These are phyloP conservation scores for Epinephelus fuscoguttatus DNA, from an alignment of 2,113 vertebrate species.

Conservation along the genomic window DNA sequence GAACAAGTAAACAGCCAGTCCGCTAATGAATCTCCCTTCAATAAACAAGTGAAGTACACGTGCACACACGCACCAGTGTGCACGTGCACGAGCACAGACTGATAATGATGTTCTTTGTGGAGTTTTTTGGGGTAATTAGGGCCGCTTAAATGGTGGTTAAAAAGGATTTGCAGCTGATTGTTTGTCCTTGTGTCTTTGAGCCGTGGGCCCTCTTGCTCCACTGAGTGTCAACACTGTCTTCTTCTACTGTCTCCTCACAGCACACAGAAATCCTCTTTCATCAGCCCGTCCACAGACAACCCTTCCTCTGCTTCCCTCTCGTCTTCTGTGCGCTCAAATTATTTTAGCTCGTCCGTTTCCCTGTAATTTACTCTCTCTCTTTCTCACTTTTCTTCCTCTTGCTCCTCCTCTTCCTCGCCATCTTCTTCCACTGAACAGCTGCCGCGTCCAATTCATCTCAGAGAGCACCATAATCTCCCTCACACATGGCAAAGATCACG, in stretches of 20 bases:
- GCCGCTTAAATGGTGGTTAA: conserved; percentile 69
- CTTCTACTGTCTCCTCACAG: conserved; percentile 41
- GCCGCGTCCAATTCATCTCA: conserved; percentile 59
- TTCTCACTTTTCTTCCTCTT: conserved; percentile 36
- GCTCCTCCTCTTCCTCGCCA: conserved; percentile 46
- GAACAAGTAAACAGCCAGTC: conserved; percentile 70
- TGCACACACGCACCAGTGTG: conserved; percentile 24
- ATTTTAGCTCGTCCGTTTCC: conserved; percentile 49
- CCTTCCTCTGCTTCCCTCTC: conserved; percentile 34
- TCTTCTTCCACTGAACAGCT: conserved; percentile 69
- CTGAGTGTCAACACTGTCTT: conserved; percentile 63
- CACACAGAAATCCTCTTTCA: conserved; percentile 38
- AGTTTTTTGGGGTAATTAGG: conserved; percentile 75
- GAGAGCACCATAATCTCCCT: conserved; percentile 71
- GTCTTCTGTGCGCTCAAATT: conserved; percentile 44
- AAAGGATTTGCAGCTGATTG: conserved; percentile 77
- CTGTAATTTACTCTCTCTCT: conserved; percentile 57
- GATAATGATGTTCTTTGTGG: conserved; percentile 79
- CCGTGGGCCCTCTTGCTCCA: conserved; percentile 63
- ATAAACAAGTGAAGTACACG: conserved; percentile 66
- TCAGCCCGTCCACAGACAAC: conserved; percentile 39
- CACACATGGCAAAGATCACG: conserved; percentile 73
- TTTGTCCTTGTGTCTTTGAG: conserved; percentile 78
- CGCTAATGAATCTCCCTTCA: conserved; percentile 74
- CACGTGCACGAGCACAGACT: conserved; percentile 27